Conservation (phyloP, 2,888 invertebrate genomes). For the Acanthoscelides obtectus region DNA sequence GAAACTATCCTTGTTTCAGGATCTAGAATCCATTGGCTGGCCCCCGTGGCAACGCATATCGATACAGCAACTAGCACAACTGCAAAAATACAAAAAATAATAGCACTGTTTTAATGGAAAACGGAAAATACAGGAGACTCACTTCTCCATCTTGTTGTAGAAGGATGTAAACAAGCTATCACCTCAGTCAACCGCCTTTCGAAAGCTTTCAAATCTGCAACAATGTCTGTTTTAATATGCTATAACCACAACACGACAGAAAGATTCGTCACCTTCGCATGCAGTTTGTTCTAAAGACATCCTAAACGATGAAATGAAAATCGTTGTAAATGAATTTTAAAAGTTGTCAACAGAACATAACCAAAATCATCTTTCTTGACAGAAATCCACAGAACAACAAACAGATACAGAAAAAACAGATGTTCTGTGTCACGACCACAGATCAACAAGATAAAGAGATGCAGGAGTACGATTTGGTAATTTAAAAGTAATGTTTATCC, state of each 20-base stretch:
- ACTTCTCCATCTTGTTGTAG: conserved; percentile 95
- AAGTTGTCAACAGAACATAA: neutral
- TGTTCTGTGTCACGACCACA: no score
- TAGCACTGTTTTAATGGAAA: neutral
- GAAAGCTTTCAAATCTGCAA: conserved; percentile 93
- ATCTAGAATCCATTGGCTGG: conserved; percentile 95
- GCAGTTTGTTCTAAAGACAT: conserved; percentile 87
- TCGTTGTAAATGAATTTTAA: neutral
- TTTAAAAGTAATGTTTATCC: no score
- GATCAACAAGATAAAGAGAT: no score
- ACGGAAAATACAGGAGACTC: conserved; percentile 40
- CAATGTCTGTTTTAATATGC: conserved; percentile 38
- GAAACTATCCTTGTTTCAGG: conserved; percentile 89
- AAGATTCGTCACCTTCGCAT: conserved; percentile 68
- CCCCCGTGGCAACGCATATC: conserved; percentile 87
- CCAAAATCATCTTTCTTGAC: neutral
- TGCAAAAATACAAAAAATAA: conserved; percentile 42
- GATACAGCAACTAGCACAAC: conserved; percentile 84
- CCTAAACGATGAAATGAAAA: no score
- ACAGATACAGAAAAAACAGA: neutral
- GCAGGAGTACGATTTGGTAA: no score
- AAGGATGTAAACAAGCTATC: conserved; percentile 90
- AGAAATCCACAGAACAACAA: neutral
- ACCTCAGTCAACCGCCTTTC: conserved; percentile 96
- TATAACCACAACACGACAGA: conserved; percentile 4